These are phyloP conservation scores for Melanotaenia nigrans DNA, from an alignment of 2,797 vertebrate genomes.

Conservation along the genomic window DNA sequence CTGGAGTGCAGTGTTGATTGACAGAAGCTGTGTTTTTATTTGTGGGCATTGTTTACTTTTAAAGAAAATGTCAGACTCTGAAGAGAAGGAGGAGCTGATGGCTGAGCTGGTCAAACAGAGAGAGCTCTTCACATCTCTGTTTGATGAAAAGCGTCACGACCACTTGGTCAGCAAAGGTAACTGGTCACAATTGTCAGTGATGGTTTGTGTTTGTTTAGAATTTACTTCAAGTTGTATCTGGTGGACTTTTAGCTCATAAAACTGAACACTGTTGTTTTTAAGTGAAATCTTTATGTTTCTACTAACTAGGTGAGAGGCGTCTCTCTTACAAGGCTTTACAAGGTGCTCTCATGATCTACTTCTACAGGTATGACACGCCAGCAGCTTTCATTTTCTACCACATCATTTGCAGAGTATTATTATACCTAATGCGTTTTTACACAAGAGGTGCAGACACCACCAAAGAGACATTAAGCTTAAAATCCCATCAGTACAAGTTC, in stretches of 20 bases:
- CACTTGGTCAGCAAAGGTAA: slow-evolving; percentile 94
- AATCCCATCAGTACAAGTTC: slow-evolving; percentile 13
- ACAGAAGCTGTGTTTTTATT: slow-evolving; percentile 37
- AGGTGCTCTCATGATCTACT: slow-evolving; percentile 97
- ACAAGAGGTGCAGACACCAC: slow-evolving; percentile 9
- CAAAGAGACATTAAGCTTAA: slow-evolving; percentile 11
- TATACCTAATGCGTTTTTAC: slow-evolving; percentile 2
- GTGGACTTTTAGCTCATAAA: slow-evolving; percentile 3
- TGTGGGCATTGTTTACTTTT: slow-evolving; percentile 12
- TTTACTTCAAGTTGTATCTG: not conserved
- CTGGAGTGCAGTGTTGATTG: slow-evolving; percentile 40
- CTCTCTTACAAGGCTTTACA: slow-evolving; percentile 94
- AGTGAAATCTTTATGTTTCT: slow-evolving; percentile 10
- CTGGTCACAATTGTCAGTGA: not conserved
- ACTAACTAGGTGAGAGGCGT: slow-evolving; percentile 89
- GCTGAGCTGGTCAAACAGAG: slow-evolving; percentile 88
- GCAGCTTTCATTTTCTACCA: slow-evolving; percentile 2
- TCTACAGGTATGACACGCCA: slow-evolving; percentile 88
- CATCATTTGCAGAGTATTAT: slow-evolving; percentile 21
- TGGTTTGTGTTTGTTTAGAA: slow-evolving; percentile 11
- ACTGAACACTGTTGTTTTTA: not conserved
- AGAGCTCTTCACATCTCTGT: slow-evolving; percentile 89
- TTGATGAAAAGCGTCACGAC: slow-evolving; percentile 93
- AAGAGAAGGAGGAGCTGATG: slow-evolving; percentile 89
- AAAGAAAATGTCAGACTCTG: slow-evolving; percentile 84